A percentile compares a stretch with the other conserved stretches of the same genome.
These are phyloP conservation scores for Drosophila virilis DNA, from an alignment of 1,140 invertebrate species.

Conservation along the genomic window DNA sequence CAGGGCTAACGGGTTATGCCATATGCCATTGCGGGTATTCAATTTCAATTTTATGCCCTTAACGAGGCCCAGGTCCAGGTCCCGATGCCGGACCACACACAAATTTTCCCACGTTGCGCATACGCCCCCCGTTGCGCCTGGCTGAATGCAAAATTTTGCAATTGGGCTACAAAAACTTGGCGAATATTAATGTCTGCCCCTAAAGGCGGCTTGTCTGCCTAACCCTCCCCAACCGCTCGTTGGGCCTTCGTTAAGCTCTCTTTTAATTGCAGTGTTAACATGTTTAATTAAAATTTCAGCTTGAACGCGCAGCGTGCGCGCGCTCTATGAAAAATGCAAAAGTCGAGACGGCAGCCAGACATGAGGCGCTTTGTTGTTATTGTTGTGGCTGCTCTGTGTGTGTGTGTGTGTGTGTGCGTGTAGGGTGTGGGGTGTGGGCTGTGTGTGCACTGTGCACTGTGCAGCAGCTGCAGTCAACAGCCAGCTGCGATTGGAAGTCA, in stretches of 20 bases:
- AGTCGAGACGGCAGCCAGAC: slow-evolving; percentile 61
- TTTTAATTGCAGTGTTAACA: slow-evolving; percentile 80
- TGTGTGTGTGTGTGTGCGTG: no score
- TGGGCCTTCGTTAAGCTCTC: slow-evolving; percentile 31
- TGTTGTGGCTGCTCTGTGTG: slow-evolving; percentile 4
- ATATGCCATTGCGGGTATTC: slow-evolving; percentile 18
- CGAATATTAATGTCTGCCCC: neutral
- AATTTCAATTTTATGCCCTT: slow-evolving; percentile 18
- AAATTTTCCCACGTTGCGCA: slow-evolving; percentile 23
- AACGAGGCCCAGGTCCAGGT: neutral
- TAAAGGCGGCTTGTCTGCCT: neutral
- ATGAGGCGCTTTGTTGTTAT: slow-evolving; percentile 12
- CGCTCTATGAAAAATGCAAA: slow-evolving; percentile 45
- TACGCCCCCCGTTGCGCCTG: slow-evolving; percentile 26
- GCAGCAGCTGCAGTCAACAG: slow-evolving; percentile 3
- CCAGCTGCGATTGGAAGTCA: slow-evolving; percentile 33
- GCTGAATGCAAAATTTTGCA: slow-evolving; percentile 6
- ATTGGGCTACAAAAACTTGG: slow-evolving; percentile 5
- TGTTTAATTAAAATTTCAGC: slow-evolving; percentile 81
- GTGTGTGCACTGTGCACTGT: neutral
- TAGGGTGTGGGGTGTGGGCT: no score
- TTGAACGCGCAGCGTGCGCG: slow-evolving; percentile 45
- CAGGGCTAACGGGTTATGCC: neutral
- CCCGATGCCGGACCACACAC: neutral
- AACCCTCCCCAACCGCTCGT: neutral